Evolutionary conservation across 1,140 invertebrate genomes (phyloP).

Genomic region (Pemphigus obesinymphae): DNA sequence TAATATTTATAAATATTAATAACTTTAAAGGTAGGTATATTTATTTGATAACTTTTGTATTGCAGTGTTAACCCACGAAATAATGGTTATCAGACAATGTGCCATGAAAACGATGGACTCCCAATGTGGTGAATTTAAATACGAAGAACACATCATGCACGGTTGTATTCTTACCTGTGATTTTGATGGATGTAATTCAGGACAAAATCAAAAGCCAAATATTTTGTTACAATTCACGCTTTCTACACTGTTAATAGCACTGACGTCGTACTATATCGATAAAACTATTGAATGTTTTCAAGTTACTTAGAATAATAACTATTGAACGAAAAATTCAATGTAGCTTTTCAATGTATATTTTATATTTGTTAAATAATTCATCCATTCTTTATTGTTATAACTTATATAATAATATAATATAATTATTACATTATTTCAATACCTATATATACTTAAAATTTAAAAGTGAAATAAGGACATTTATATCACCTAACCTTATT

Average conservation of each 20-base stretch:
- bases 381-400: not conserved
- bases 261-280: conserved; percentile 2
- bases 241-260: not conserved
- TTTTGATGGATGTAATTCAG: conserved; percentile 49
- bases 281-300: not conserved
- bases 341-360: conserved; percentile 1
- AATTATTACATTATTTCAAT: not conserved
- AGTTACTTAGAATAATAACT: not conserved
- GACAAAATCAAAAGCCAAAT: not conserved
- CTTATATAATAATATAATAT: not conserved
- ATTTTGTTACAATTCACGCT: not conserved
- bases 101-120: conserved; percentile 58
- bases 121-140: conserved; percentile 55
- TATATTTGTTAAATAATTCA: conserved; percentile 4
- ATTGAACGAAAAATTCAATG: not conserved
- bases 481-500: not conserved
- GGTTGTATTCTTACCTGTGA: conserved; percentile 60
- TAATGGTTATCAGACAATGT: conserved; percentile 56
- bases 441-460: not conserved
- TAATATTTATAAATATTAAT: too few relatives aligned
- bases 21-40: too few relatives aligned
- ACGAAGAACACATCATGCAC: conserved; percentile 52
- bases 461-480: not conserved
- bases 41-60: conserved; percentile 15
- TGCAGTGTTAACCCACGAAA: conserved; percentile 44